Conservation (phyloP, 2,888 invertebrate species). For the Euzetes globulus region DNA sequence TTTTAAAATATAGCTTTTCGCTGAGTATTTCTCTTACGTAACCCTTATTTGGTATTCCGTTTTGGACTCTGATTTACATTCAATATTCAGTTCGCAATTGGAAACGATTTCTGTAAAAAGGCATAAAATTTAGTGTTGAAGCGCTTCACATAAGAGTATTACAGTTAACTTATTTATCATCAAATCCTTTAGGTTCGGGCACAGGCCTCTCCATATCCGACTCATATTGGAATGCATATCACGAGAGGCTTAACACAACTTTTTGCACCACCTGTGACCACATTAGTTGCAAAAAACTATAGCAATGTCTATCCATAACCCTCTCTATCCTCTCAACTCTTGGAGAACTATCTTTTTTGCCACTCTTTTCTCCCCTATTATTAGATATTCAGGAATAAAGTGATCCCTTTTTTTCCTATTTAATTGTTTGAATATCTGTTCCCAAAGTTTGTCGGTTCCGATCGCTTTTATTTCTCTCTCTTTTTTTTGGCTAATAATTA, state of each 20-base stretch:
- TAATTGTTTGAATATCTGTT: no score
- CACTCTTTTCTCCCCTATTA: not conserved
- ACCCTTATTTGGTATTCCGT: conserved; percentile 11
- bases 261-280: conserved; percentile 23
- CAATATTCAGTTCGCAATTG: not conserved
- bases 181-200: conserved; percentile 4
- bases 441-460: no score
- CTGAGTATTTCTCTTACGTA: not conserved
- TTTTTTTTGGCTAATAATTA: no score
- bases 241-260: conserved; percentile 24
- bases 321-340: not conserved
- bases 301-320: not conserved
- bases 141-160: not conserved
- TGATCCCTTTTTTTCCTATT: no score
- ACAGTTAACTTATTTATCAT: conserved; percentile 25
- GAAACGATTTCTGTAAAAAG: not conserved
- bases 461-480: no score
- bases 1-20: not conserved
- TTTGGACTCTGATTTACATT: conserved; percentile 1
- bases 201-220: not conserved
- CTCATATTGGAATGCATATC: conserved; percentile 17
- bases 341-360: not conserved
- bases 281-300: not conserved
- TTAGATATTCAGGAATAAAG: no score
- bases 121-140: conserved; percentile 1